Base-by-base conservation (phyloP, 2,113 vertebrate genomes). In the Clarias magur region DNA sequence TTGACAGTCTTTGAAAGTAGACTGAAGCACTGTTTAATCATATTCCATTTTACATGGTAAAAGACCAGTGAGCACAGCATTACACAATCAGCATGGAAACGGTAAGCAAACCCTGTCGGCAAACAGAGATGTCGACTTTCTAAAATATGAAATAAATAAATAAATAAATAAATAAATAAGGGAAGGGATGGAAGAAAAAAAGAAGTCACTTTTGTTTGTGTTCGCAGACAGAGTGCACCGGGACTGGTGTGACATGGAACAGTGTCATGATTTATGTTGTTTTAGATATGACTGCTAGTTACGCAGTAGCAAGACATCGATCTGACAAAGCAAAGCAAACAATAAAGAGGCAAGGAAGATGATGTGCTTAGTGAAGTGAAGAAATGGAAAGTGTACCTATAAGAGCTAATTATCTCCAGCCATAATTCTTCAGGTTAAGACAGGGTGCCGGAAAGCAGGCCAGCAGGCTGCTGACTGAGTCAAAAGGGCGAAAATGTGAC, bases 241-340 rank as follows among this genome's bases (percentile, higher is more conserved):
- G 92, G 93, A 93, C 91, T 92, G 88, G 87, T 94, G 93, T 93
- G 93, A 95, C 94, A 94, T 94, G 85, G 85, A 95, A 94, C 94
- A 94, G 95, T 94, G 94, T 94, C 92, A 94, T 95, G 94, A 95
- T 95, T 95, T 95, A 95, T 94, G 94, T 93, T 92, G 91, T 91
- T 92, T 93, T 93, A 94, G 94, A 93, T 93, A 93, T 95, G 94
- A 95, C 94, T 92, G 94, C 95, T 94, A 94, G 94, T 95, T 95
- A 95, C 94, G 93, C 94, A 92, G 94, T 95, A 94, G 95, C 95
- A 95, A 95, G 94, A 95, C 94, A 95, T 95, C 93, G 94, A 95
- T 95, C 94, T 95, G 95, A 95, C 95, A 95, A 94, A 95, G 94
- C 94, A 94, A 95, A 95, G 92, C 94, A 95, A 95, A 95, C 95